Evolutionary conservation across 2,888 invertebrate species (phyloP).

Genomic region (Chrysolina haemoptera): DNA sequence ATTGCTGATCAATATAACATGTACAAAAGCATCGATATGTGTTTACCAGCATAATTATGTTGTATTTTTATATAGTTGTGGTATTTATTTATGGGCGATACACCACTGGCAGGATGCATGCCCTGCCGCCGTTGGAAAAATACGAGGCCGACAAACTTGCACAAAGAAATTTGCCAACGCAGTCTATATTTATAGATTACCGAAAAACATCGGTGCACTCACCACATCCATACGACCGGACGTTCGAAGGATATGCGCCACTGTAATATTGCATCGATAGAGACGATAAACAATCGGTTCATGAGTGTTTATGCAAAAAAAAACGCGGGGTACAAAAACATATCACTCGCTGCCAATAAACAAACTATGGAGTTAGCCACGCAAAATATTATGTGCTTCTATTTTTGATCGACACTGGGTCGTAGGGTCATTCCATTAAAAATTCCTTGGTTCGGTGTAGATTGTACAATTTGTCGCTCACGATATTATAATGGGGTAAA

Average conservation of each 20-base stretch:
- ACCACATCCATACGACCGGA: conserved; percentile 44
- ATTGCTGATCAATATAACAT: too few relatives aligned
- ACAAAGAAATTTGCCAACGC: conserved; percentile 55
- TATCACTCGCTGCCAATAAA: conserved; percentile 19
- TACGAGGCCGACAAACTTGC: conserved; percentile 53
- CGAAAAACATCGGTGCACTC: conserved; percentile 48
- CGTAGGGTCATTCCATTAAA: conserved; percentile 27
- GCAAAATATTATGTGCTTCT: conserved; percentile 25
- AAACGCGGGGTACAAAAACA: conserved; percentile 10
- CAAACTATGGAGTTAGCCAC: conserved; percentile 4
- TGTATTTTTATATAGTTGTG: too few relatives aligned
- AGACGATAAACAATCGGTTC: conserved; percentile 26
- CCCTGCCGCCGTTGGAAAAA: conserved; percentile 46
- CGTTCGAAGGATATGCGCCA: conserved; percentile 35
- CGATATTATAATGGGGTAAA: too few relatives aligned
- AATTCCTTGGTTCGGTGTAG: background rate
- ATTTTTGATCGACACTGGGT: conserved; percentile 22
- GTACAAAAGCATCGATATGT: too few relatives aligned
- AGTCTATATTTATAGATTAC: conserved; percentile 53
- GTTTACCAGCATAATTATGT: too few relatives aligned
- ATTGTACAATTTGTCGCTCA: too few relatives aligned
- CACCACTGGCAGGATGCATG: conserved; percentile 46
- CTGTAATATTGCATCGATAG: conserved; percentile 22
- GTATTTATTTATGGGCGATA: background rate
- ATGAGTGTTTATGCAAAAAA: conserved; percentile 24